Conservation (phyloP, 2,888 invertebrate species). For the Drosophila anomalata region DNA sequence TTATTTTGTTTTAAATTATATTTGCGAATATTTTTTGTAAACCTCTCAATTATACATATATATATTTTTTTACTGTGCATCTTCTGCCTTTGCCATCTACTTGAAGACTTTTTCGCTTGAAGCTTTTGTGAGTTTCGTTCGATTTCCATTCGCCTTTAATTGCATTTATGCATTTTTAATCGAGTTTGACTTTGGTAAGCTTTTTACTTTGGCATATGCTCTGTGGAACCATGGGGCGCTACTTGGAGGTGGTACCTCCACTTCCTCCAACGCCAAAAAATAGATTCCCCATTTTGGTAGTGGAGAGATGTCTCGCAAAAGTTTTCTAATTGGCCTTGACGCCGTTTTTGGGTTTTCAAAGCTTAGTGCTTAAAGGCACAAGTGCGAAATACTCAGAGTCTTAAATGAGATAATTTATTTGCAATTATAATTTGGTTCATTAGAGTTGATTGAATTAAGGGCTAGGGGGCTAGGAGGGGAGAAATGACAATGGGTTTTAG, state of each 20-base stretch:
- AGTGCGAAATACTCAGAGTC: slow-evolving; percentile 23
- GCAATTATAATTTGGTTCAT: slow-evolving; percentile 49
- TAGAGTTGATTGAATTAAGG: slow-evolving; percentile 41
- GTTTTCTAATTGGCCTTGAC: slow-evolving; percentile 49
- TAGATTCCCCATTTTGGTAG: slow-evolving; percentile 24
- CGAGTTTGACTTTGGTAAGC: slow-evolving; percentile 53
- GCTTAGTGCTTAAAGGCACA: slow-evolving; percentile 14
- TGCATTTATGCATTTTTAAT: slow-evolving; percentile 58
- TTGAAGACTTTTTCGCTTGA: slow-evolving; percentile 7
- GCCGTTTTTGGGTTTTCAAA: slow-evolving; percentile 21
- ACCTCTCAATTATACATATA: not conserved
- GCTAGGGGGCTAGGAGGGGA: not conserved
- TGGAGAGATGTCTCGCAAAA: slow-evolving; percentile 21
- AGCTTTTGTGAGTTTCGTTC: slow-evolving; percentile 38
- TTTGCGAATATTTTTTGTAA: not conserved
- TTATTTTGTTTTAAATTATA: too few relatives aligned
- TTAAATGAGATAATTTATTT: slow-evolving; percentile 45
- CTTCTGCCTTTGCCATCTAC: not conserved
- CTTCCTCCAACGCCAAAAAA: not conserved
- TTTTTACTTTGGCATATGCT: slow-evolving; percentile 37
- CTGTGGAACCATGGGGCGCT: slow-evolving; percentile 1
- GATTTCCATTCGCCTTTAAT: slow-evolving; percentile 52
- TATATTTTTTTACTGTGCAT: slow-evolving; percentile 9
- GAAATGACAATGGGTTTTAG: slow-evolving; percentile 1
- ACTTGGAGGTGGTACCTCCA: not conserved